phyloP scores from a whole-genome alignment of 1,140 invertebrate genomes.

The Drosophila mojavensis region DNA sequence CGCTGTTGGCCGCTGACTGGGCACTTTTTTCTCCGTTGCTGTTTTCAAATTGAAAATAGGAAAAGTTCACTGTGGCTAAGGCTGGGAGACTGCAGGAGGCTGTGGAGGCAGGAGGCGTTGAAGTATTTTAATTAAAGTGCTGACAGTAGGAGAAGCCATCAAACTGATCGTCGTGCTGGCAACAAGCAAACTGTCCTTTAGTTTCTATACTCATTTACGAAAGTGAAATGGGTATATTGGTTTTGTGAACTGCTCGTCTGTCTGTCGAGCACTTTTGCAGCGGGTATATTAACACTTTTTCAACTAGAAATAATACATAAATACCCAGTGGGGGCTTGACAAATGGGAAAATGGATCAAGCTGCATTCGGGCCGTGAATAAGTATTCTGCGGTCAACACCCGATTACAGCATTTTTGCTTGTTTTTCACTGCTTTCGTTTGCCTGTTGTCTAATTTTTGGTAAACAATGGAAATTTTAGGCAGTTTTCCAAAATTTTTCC shows the following conservation, averaged over 20 bases:
- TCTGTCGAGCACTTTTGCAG: too few relatives aligned
- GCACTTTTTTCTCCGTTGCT: slow-evolving; percentile 22
- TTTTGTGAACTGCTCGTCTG: too few relatives aligned
- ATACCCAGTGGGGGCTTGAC: too few relatives aligned
- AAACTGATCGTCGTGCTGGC: slow-evolving; percentile 19
- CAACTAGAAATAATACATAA: too few relatives aligned
- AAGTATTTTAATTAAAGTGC: slow-evolving; percentile 75
- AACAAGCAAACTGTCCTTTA: background rate
- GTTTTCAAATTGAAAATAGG: slow-evolving; percentile 61
- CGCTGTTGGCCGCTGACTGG: slow-evolving; percentile 22
- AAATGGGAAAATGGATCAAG: too few relatives aligned
- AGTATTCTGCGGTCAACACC: too few relatives aligned
- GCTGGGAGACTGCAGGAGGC: background rate
- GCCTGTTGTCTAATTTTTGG: too few relatives aligned
- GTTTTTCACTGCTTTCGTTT: too few relatives aligned
- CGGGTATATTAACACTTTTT: too few relatives aligned
- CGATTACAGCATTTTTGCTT: background rate
- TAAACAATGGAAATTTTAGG: background rate
- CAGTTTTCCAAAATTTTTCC: background rate
- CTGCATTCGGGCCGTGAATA: too few relatives aligned
- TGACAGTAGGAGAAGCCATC: slow-evolving; percentile 31
- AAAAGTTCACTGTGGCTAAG: slow-evolving; percentile 59
- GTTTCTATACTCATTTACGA: background rate
- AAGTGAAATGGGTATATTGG: too few relatives aligned
- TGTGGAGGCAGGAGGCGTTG: slow-evolving; percentile 18